Evolutionary conservation across 2,888 invertebrate species (phyloP), one percentile per base, ranked within the genome.

Genomic region (Balanococcus diminutus): DNA sequence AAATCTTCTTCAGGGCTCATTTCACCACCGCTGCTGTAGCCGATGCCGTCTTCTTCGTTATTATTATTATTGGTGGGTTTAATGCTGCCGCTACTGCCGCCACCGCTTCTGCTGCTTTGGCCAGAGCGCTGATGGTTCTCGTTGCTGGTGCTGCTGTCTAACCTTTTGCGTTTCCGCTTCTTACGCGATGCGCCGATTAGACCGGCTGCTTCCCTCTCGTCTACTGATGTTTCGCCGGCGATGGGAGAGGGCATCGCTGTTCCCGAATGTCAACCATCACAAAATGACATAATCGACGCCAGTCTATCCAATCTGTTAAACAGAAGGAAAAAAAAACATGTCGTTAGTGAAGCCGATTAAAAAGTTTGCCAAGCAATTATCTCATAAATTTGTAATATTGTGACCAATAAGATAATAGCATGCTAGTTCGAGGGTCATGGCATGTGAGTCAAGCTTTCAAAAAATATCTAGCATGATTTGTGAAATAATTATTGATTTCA

Each of bases 1-100:
- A 93, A 93, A 92, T 91, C 93, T 91, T 92, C 93, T 91, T 93
- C 93, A 90, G 93, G 93, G 92, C 92, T 92, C 92, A 92, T 92
- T 82, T 82, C 75, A 75, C 87, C 51, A 81, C 86, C 84, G 46
- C 86, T 82, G 83, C 87, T 82, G 19, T 39, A 61, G 51, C 84
- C 19, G 56, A 1, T 84, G 83, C 87, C 87, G 32, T 86, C 87
- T 72, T 87, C 86, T 25, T 86, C 86, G 81, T 86, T 87, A 79
- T 87, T 87, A 51, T 87, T 87, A 61, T 87, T 88, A n/a, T 42
- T 42, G 75, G 87, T 86, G 39, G 82, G 85, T 82, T 86, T 42
- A 22, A 19, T 22, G 2, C 8, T 22, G 11, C 56, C 22, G 22
- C 19, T 19, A n/a, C 51, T 42, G 11, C 22, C 85, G 16, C 32